Conservation (phyloP, 1,140 invertebrate species). For the Drosophila virilis region DNA sequence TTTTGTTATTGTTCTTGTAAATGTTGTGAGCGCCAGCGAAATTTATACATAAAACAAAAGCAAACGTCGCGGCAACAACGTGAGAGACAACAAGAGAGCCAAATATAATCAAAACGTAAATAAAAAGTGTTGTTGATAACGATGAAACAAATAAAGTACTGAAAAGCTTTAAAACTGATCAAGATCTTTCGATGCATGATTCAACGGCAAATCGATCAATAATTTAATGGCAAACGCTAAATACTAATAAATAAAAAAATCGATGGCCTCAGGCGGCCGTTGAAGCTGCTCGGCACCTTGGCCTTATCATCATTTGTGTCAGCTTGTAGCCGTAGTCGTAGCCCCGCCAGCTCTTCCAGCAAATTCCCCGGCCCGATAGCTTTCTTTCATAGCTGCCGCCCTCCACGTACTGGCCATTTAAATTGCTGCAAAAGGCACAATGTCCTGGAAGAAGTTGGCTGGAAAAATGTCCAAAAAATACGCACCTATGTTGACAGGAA, state of each 20-base stretch:
- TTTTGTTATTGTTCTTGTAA: conserved; percentile 29
- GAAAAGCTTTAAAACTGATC: conserved; percentile 30
- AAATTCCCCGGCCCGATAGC: conserved; percentile 64
- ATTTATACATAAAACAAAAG: conserved; percentile 42
- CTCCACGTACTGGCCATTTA: conserved; percentile 64
- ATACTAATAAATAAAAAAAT: conserved; percentile 11
- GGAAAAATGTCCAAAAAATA: neutral
- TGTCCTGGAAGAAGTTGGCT: neutral
- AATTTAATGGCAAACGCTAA: conserved; percentile 1
- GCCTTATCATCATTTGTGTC: conserved; percentile 71
- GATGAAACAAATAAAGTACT: conserved; percentile 17
- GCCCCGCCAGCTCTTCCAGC: conserved; percentile 67
- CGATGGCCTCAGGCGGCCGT: conserved; percentile 6
- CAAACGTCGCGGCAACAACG: conserved; percentile 20
- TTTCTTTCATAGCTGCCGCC: conserved; percentile 59
- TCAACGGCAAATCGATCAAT: conserved; percentile 23
- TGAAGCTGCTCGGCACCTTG: conserved; percentile 57
- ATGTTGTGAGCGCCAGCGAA: conserved; percentile 28
- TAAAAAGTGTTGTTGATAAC: conserved; percentile 58
- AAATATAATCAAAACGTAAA: conserved; percentile 70
- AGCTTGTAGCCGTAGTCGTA: conserved; percentile 72
- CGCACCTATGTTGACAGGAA: conserved; percentile 69
- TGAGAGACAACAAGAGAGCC: conserved; percentile 2
- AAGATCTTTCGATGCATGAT: conserved; percentile 26
- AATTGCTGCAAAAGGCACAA: conserved; percentile 41